A percentile compares a stretch with the other conserved stretches of the same genome.
Evolutionary conservation across 2,113 vertebrate species (phyloP).

Genomic region (Labeo catla): DNA sequence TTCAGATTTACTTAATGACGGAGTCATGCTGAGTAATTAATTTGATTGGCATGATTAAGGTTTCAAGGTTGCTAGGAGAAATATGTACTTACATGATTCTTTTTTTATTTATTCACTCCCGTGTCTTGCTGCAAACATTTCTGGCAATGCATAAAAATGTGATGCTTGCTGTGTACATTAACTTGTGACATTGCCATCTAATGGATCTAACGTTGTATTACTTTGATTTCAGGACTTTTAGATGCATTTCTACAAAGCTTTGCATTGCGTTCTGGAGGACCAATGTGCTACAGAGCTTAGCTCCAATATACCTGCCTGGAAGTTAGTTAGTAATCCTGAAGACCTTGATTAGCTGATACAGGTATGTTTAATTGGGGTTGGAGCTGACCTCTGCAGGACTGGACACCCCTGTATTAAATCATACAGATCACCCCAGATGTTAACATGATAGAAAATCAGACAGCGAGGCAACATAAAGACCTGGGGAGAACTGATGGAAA

Average conservation of each 20-base stretch:
- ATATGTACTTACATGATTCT: background rate
- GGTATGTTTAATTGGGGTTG: background rate
- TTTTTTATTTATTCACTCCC: background rate
- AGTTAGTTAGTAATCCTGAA: background rate
- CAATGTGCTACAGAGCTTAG: too few relatives aligned
- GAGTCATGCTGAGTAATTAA: background rate
- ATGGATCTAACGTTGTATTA: background rate
- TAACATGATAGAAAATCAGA: slow-evolving; percentile 13
- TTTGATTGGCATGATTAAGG: slow-evolving; percentile 6
- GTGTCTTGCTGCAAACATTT: background rate
- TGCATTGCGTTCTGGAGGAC: background rate
- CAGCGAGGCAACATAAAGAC: background rate
- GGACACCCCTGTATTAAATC: background rate
- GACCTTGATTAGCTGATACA: background rate
- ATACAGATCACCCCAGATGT: slow-evolving; percentile 11
- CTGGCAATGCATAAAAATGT: background rate
- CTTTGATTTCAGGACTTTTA: too few relatives aligned
- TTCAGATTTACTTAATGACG: background rate
- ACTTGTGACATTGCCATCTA: background rate
- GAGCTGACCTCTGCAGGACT: background rate
- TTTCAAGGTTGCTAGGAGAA: background rate
- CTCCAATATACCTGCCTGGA: too few relatives aligned
- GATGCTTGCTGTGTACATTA: background rate
- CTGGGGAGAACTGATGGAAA: slow-evolving; percentile 8
- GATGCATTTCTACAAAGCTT: background rate